A percentile compares a stretch with the other conserved stretches of the same genome.
These are phyloP conservation scores for Nowickia ferox DNA, from an alignment of 2,888 invertebrate species.

Conservation along the genomic window DNA sequence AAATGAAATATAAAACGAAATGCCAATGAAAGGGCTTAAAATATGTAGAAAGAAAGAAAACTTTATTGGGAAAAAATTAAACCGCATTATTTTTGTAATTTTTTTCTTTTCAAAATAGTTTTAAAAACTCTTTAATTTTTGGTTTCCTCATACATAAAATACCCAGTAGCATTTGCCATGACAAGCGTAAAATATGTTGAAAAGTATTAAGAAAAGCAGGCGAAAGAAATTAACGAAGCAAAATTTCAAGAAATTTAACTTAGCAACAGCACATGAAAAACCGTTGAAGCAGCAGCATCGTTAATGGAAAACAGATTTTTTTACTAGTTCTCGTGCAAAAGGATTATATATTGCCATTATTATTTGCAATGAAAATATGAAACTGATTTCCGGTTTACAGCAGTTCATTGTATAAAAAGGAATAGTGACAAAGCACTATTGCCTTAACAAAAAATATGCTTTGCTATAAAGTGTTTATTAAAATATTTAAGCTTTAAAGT, in stretches of 20 bases:
- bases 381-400: not conserved
- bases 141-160: not conserved
- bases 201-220: not conserved
- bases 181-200: not conserved
- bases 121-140: slow-evolving; percentile 51
- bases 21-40: slow-evolving; percentile 59
- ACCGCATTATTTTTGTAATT: not conserved
- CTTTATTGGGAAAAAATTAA: slow-evolving; percentile 17
- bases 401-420: not conserved
- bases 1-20: slow-evolving; percentile 44
- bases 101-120: slow-evolving; percentile 1
- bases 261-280: not conserved
- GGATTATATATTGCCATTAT: not conserved
- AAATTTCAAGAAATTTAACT: not conserved
- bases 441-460: not conserved
- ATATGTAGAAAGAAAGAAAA: not conserved
- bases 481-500: not conserved
- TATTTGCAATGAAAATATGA: not conserved
- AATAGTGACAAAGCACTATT: not conserved
- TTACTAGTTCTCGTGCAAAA: not conserved
- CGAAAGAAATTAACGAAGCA: not conserved
- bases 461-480: not conserved
- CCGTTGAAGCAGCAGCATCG: not conserved
- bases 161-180: not conserved
- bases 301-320: not conserved